Conservation (phyloP, 1,140 invertebrate genomes). For the Trachymyrmex cornetzi region DNA sequence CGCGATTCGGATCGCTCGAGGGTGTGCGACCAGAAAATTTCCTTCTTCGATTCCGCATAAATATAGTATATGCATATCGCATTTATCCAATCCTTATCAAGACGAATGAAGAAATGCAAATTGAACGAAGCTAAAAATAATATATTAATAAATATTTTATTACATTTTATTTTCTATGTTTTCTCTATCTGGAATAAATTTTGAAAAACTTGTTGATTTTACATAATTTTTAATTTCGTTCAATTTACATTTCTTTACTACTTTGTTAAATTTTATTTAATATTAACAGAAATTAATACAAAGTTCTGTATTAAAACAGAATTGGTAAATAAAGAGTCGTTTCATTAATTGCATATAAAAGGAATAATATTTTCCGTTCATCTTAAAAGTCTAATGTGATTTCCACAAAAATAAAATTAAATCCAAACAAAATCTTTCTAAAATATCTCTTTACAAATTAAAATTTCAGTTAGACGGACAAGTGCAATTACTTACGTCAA, state of each 20-base stretch:
- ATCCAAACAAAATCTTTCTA: background rate
- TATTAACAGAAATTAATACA: background rate
- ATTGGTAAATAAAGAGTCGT: background rate
- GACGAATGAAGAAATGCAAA: background rate
- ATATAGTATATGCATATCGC: conserved; percentile 44
- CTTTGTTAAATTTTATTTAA: background rate
- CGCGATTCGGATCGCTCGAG: conserved; percentile 9
- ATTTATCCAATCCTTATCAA: conserved; percentile 8
- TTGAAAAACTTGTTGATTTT: no score
- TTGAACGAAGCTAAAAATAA: background rate
- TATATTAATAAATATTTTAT: no score
- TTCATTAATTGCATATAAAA: background rate
- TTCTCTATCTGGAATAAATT: no score
- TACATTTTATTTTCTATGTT: no score
- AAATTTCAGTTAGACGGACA: conserved; percentile 7
- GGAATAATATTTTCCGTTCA: background rate
- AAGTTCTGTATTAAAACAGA: background rate
- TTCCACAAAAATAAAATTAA: background rate
- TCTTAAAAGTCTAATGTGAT: background rate
- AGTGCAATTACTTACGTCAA: conserved; percentile 3
- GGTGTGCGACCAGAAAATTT: conserved; percentile 29
- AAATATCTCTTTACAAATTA: background rate
- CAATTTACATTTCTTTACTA: no score
- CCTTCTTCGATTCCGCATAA: background rate
- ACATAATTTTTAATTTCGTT: no score